Percentiles rank a stretch among this genome's conserved stretches.
Evolutionary conservation across 2,888 invertebrate genomes (phyloP).

Genomic region (Athalia cordata): DNA sequence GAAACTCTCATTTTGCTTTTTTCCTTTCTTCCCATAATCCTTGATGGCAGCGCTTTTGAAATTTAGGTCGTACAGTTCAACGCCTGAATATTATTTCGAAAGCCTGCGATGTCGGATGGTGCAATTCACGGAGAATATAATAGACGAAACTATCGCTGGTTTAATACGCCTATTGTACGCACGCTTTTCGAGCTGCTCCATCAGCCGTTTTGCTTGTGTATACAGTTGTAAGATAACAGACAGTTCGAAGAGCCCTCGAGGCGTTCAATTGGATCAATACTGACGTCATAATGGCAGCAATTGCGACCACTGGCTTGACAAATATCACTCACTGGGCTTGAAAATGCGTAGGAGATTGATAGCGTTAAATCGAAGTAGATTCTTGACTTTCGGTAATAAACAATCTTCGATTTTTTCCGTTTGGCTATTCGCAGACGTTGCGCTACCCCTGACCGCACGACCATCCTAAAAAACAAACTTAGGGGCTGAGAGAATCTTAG

Average conservation of each 20-base stretch:
- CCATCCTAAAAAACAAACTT: neutral
- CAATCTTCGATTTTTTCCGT: slow-evolving; percentile 4
- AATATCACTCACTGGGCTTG: slow-evolving; percentile 9
- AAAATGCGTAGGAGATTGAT: no score
- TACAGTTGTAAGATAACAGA: slow-evolving; percentile 7
- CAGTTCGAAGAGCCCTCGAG: slow-evolving; percentile 7
- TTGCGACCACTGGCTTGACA: slow-evolving; percentile 16
- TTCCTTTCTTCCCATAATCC: no score
- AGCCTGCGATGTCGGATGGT: no score
- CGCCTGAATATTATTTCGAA: no score
- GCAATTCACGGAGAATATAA: no score
- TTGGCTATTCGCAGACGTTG: neutral
- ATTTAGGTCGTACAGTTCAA: no score
- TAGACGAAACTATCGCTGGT: no score
- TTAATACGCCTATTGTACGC: no score
- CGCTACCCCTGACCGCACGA: neutral
- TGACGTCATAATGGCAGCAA: slow-evolving; percentile 18
- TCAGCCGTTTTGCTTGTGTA: neutral
- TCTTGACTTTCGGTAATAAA: neutral
- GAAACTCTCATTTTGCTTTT: no score
- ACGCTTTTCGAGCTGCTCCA: neutral
- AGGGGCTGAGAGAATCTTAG: no score
- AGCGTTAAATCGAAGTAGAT: neutral
- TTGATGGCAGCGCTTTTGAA: no score
- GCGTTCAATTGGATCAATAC: slow-evolving; percentile 12